These are phyloP conservation scores for Drosophila sp. DNA, from an alignment of 1,140 invertebrate species.

Conservation along the genomic window DNA sequence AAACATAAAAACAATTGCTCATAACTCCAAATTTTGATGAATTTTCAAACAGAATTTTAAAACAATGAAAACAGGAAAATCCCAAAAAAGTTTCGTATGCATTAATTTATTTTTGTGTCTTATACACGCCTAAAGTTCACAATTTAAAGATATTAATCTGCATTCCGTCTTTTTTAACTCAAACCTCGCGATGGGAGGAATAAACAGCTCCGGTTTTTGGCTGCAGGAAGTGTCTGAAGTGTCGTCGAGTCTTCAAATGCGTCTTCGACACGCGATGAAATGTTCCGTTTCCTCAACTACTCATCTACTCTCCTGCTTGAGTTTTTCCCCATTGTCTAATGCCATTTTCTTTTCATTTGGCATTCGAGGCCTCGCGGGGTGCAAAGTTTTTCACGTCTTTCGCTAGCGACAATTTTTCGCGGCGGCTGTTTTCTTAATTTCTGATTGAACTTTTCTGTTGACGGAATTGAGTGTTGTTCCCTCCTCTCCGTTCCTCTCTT, in stretches of 20 bases:
- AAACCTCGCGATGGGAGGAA: neutral
- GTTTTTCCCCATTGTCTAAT: conserved; percentile 64
- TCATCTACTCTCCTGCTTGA: conserved; percentile 16
- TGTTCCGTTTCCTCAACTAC: conserved; percentile 38
- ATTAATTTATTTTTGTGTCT: too few relatives aligned
- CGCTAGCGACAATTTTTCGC: conserved; percentile 64
- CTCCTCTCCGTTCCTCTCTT: neutral
- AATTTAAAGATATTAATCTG: conserved; percentile 40
- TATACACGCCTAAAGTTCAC: neutral
- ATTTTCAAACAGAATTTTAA: too few relatives aligned
- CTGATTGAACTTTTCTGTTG: conserved; percentile 83
- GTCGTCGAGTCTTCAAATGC: conserved; percentile 77
- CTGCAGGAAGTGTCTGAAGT: conserved; percentile 73
- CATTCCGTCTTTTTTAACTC: too few relatives aligned
- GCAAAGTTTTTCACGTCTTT: conserved; percentile 63
- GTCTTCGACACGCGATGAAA: conserved; percentile 76
- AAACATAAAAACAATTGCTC: too few relatives aligned
- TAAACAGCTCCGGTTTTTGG: conserved; percentile 17
- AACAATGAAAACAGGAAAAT: too few relatives aligned
- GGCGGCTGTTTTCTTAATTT: conserved; percentile 82
- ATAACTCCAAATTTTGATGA: too few relatives aligned
- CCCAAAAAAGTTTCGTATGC: too few relatives aligned
- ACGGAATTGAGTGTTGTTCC: conserved; percentile 64
- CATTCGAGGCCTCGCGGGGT: conserved; percentile 17
- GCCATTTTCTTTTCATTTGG: conserved; percentile 61